Conservation (phyloP, 2,888 invertebrate species). For the Griposia aprilina region DNA sequence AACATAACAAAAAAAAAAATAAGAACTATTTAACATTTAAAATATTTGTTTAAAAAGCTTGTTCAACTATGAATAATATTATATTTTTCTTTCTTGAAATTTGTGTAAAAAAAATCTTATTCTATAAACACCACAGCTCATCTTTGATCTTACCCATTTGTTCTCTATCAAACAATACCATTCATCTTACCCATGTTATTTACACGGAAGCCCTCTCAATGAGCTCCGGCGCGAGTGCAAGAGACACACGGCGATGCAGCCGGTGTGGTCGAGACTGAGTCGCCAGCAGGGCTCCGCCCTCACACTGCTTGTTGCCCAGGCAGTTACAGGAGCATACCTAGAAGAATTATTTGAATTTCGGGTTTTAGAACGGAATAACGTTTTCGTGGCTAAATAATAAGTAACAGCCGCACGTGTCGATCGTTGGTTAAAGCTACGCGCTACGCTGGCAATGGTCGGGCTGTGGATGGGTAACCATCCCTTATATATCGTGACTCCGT, state of each 20-base stretch:
- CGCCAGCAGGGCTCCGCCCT: constrained; percentile 81
- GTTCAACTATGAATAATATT: background rate
- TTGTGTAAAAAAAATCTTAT: no score
- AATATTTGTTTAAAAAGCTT: background rate
- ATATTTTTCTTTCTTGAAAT: background rate
- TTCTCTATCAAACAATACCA: background rate
- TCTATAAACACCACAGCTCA: no score
- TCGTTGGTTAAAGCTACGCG: no score
- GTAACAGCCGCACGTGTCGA: no score
- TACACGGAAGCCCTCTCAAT: constrained; percentile 82
- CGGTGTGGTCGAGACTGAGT: constrained; percentile 70
- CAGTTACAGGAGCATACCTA: constrained; percentile 90
- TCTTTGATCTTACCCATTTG: background rate
- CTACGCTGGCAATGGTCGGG: no score
- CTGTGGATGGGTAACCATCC: no score
- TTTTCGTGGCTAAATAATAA: no score
- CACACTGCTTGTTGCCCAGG: constrained; percentile 88
- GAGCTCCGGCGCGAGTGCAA: constrained; percentile 76
- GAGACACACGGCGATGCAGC: constrained; percentile 71
- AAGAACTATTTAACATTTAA: background rate
- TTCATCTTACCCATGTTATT: constrained; percentile 14
- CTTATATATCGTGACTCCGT: no score
- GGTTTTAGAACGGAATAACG: no score
- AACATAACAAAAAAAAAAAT: background rate
- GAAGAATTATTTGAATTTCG: background rate